A percentile compares a stretch with the other conserved stretches of the same genome.
Conservation (phyloP, 2,888 invertebrate species). For the Cheilosia impressa region DNA sequence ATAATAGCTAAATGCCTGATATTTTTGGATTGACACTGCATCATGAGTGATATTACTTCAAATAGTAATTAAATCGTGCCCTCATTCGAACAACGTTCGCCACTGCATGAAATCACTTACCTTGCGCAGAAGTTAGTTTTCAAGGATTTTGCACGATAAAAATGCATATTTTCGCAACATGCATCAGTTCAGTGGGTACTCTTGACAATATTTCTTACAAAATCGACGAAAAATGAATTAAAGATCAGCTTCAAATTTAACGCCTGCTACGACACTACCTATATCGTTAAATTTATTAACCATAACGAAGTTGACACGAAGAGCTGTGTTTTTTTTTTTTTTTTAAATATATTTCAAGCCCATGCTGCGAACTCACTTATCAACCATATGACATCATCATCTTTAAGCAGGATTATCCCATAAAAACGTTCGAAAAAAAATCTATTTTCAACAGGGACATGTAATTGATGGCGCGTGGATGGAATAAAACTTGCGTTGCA, state of each 20-base stretch:
- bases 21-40: too few species aligned
- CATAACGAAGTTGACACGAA: constrained; percentile 10
- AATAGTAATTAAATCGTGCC: too few species aligned
- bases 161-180: constrained; percentile 2
- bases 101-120: too few species aligned
- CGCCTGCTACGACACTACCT: constrained; percentile 5
- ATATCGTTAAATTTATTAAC: constrained; percentile 13
- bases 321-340: constrained; percentile 8
- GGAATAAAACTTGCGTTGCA: constrained; percentile 29
- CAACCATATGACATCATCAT: constrained; percentile 54
- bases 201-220: constrained; percentile 9
- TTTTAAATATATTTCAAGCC: neutral
- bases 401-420: constrained; percentile 44
- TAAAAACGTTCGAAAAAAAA: constrained; percentile 23
- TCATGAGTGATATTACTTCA: too few species aligned
- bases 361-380: constrained; percentile 39
- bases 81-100: too few species aligned
- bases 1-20: too few species aligned
- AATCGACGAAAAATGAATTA: constrained; percentile 38
- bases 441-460: constrained; percentile 37
- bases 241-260: constrained; percentile 32
- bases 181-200: neutral
- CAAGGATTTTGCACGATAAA: constrained; percentile 16
- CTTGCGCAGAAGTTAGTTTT: neutral
- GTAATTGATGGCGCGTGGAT: constrained; percentile 40